A percentile compares a stretch with the other conserved stretches of the same genome.
phyloP scores from a whole-genome alignment of 2,113 vertebrate species.

The Pimephales promelas region DNA sequence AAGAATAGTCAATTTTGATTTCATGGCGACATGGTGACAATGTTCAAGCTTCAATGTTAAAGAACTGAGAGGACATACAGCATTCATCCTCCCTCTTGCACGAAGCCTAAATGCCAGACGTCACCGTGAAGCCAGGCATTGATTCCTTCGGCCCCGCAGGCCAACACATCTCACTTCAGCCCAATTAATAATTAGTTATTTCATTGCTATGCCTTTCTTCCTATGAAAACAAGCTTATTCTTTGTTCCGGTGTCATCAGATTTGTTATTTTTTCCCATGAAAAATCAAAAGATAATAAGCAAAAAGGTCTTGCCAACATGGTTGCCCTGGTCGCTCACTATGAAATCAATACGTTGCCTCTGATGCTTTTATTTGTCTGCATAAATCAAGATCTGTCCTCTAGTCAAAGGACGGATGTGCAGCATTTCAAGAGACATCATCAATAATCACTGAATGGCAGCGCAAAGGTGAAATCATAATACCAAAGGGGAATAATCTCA shows the following conservation, averaged over 20 bases:
- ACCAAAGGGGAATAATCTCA: constrained; percentile 18
- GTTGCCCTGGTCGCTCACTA: constrained; percentile 47
- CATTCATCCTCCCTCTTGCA: background rate
- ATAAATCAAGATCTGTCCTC: constrained; percentile 59
- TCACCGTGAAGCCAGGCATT: constrained; percentile 41
- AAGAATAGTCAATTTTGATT: background rate
- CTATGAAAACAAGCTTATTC: constrained; percentile 13
- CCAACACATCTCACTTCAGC: constrained; percentile 45
- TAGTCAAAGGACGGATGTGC: constrained; percentile 50
- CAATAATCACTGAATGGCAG: constrained; percentile 63
- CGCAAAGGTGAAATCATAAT: constrained; percentile 54
- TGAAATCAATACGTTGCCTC: constrained; percentile 68
- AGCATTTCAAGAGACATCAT: constrained; percentile 49
- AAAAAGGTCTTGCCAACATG: constrained; percentile 62
- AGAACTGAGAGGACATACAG: background rate
- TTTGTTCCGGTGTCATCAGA: background rate
- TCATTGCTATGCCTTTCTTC: constrained; percentile 52
- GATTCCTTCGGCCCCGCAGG: constrained; percentile 62
- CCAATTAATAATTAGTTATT: constrained; percentile 62
- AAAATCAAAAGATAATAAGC: constrained; percentile 46
- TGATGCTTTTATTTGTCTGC: constrained; percentile 77
- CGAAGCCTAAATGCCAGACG: constrained; percentile 59
- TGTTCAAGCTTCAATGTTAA: background rate
- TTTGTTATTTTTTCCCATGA: background rate
- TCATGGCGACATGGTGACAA: too few species aligned